Evolutionary conservation across 2,888 invertebrate genomes (phyloP).

Genomic region (Frankliniella intonsa): DNA sequence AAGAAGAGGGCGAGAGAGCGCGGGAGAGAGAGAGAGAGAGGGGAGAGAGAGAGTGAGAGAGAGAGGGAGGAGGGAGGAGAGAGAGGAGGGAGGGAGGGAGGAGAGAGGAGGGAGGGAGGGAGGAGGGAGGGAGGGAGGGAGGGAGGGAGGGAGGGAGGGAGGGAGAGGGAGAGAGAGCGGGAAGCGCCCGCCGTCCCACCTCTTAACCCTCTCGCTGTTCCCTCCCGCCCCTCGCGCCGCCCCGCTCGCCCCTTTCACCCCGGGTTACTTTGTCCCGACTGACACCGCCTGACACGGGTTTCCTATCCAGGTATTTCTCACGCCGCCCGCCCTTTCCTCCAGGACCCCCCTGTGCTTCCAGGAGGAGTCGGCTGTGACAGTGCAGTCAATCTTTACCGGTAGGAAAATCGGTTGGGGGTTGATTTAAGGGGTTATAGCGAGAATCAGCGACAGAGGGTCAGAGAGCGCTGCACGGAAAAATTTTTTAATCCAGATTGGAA

Average conservation of each 20-base stretch:
- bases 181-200: too few species aligned
- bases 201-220: too few species aligned
- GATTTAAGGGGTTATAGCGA: too few species aligned
- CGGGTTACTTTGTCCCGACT: not conserved
- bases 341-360: not conserved
- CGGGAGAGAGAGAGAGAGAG: not conserved
- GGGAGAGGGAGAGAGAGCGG: too few species aligned
- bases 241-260: not conserved
- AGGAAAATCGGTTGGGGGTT: too few species aligned
- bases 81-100: not conserved
- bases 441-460: too few species aligned
- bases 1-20: not conserved
- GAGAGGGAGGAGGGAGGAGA: not conserved
- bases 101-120: not conserved
- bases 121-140: not conserved
- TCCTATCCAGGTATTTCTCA: not conserved
- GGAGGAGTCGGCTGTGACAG: not conserved
- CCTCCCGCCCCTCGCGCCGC: not conserved
- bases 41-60: not conserved
- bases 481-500: too few species aligned
- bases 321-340: not conserved
- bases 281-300: not conserved
- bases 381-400: not conserved
- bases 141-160: too few species aligned
- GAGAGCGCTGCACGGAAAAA: too few species aligned